phyloP scores from a whole-genome alignment of 1,140 invertebrate genomes.

The Hyphantria cunea region DNA sequence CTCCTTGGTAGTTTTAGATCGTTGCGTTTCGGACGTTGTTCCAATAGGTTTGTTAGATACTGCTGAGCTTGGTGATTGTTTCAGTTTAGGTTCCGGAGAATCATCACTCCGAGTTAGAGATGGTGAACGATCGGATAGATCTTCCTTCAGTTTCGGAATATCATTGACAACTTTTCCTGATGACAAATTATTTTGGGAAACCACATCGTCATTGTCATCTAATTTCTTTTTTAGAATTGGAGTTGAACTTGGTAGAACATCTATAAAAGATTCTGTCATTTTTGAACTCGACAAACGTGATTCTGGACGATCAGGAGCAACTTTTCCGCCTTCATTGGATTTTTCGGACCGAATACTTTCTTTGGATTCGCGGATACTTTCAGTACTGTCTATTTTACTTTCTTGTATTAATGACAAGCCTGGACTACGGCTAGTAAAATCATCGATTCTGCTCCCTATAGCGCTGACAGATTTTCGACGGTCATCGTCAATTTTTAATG shows the following conservation, averaged over 20 bases:
- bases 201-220: constrained; percentile 76
- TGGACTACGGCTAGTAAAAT: constrained; percentile 58
- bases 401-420: constrained; percentile 78
- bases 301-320: constrained; percentile 68
- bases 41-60: constrained; percentile 55
- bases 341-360: constrained; percentile 70
- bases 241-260: constrained; percentile 58
- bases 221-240: constrained; percentile 54
- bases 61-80: constrained; percentile 47
- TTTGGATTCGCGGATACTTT: constrained; percentile 64
- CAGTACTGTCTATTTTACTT: constrained; percentile 61
- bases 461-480: constrained; percentile 73
- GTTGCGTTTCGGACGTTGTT: constrained; percentile 59
- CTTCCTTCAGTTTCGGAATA: constrained; percentile 47
- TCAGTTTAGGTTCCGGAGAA: constrained; percentile 73
- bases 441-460: constrained; percentile 66
- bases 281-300: constrained; percentile 72
- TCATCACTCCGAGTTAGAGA: constrained; percentile 79
- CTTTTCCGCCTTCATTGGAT: constrained; percentile 57
- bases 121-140: constrained; percentile 74
- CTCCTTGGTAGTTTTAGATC: constrained; percentile 72
- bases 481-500: constrained; percentile 74
- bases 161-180: constrained; percentile 42
- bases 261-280: constrained; percentile 80
- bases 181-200: constrained; percentile 62